Base-by-base conservation (phyloP, 1,140 invertebrate species). In the Eriocheir sinensis region DNA sequence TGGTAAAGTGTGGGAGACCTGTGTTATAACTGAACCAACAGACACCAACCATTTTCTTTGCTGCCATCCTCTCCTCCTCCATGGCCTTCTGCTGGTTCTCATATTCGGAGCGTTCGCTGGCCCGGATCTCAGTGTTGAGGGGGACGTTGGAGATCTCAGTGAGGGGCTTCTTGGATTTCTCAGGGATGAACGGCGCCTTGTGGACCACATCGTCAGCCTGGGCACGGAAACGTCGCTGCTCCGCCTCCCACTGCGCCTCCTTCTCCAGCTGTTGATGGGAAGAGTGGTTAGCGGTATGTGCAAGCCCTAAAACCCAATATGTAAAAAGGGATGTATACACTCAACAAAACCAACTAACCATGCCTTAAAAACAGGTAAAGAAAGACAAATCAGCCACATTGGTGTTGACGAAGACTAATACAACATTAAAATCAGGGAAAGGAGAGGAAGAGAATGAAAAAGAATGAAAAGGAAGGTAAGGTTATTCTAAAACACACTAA, bases 161-260 rank as follows among this genome's bases (percentile, higher is more conserved):
- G 15, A 96, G 95, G 9, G 96, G 96, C 94, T 96, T 96, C 27
- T 95, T 94, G 8, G 96, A 96, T 89, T 96, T 96, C 86, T 96
- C 96, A 6, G 97, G 97, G 72, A 97, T 96, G 96, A 97, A 97
- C 6, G 97, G 97, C 93, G 97, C 96, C 95, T 97, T 97, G n/a
- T 97, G 95, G 0, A 97, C 93, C 30, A 97, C 97, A 6, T 94
- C 96, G n/a, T 97, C 96, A 12, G 97, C 96, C 88, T 96, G 96
- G 4, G 97, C 97, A 95, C 97, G 97, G 96, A 97, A 97, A 38
- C 79, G 85, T 34, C 93, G 79, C 41, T 81, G 53, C 36, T 94
- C 83, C 27, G 40, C 88, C 2, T 93, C 93, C 15, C 79, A 1
- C 15, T 94, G 94, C 15, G 96, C 95, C 36, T 96, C 95, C 30